Base-by-base conservation (phyloP, 2,888 invertebrate species). In the Achlya flavicornis region DNA sequence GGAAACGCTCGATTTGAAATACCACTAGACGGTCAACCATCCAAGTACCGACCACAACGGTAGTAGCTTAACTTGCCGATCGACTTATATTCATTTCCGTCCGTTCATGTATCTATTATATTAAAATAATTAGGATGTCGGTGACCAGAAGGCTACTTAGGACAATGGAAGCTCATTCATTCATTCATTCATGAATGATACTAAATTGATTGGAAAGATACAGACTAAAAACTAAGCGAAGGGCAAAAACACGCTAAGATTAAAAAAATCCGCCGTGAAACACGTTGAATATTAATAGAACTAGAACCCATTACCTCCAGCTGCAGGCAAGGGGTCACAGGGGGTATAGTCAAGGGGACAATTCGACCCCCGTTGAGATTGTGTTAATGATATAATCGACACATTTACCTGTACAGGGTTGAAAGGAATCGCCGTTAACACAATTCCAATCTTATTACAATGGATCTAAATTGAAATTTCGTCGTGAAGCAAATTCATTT, bases 401-500 rank as follows among this genome's bases (percentile, higher is more conserved):
- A 10, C 16, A 53, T 53, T 53, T n/a, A 53, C 53, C 19, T 53
- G 3, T 19, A 53, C 19, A 53, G 53, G 53, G 10, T 53, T 53
- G 53, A 19, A 53, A 53, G 53, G 7, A n/a, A 53, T 19, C 48
- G 46, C 48, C 19, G 53, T 19, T 53, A 53, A 53, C 16, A 8
- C 53, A 53, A 19, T 53, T 19, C 53, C 53, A 53, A 53, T 53
- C 53, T 53, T 53, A 53, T 53, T 19, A 53, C 53, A 53, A 53
- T 53, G 19, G 19, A 53, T 0, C 19, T 53, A 19, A 16, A 53
- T 53, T 10, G 53, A 53, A 53, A 53, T 53, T 53, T 19, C 71
- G 72, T 74, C 6, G 46, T 46, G 6, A 46, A 46, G n/a, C n/a
- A 46, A 46, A 46, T 46, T 46, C 46, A 46, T 46, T 46, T 74